Percentiles rank a stretch among this genome's conserved stretches.
These are phyloP conservation scores for Anoplolepis gracilipes DNA, from an alignment of 1,140 invertebrate species.

Conservation along the genomic window DNA sequence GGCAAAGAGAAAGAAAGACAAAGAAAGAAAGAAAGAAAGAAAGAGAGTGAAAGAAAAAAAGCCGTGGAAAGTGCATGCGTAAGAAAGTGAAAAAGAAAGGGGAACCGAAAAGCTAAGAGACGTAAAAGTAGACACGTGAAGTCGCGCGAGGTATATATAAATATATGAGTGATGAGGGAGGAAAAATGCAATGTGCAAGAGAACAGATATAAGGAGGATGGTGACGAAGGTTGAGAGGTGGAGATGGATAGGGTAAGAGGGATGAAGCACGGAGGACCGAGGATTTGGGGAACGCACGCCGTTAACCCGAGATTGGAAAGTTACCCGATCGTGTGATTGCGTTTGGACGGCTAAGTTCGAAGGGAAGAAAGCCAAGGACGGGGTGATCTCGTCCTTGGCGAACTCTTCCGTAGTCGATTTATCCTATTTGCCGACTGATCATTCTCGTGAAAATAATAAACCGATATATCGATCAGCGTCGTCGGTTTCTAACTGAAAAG, in stretches of 20 bases:
- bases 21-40: background rate
- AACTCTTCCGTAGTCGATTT: slow-evolving; percentile 10
- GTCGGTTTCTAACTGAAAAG: slow-evolving; percentile 20
- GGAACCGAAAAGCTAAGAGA: slow-evolving; percentile 1
- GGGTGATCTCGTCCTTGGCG: slow-evolving; percentile 28
- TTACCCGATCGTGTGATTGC: slow-evolving; percentile 81
- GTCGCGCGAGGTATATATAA: background rate
- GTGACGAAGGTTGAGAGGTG: background rate
- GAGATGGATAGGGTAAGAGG: background rate
- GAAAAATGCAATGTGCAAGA: slow-evolving; percentile 13
- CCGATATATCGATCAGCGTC: slow-evolving; percentile 29
- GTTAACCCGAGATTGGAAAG: slow-evolving; percentile 80
- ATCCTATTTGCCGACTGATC: slow-evolving; percentile 44
- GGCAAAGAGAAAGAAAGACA: background rate
- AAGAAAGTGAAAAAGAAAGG: background rate
- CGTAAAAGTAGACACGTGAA: background rate
- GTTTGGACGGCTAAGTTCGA: slow-evolving; percentile 69
- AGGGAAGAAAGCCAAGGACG: slow-evolving; percentile 62
- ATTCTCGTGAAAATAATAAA: slow-evolving; percentile 56
- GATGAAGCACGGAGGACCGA: background rate
- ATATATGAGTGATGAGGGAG: background rate
- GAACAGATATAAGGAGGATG: slow-evolving; percentile 14
- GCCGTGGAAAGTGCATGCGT: slow-evolving; percentile 12
- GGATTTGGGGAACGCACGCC: slow-evolving; percentile 66
- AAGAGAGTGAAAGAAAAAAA: slow-evolving; percentile 34